Percentiles rank a stretch among this genome's conserved stretches.
phyloP scores from a whole-genome alignment of 1,140 invertebrate species.

The Fopius arisanus region DNA sequence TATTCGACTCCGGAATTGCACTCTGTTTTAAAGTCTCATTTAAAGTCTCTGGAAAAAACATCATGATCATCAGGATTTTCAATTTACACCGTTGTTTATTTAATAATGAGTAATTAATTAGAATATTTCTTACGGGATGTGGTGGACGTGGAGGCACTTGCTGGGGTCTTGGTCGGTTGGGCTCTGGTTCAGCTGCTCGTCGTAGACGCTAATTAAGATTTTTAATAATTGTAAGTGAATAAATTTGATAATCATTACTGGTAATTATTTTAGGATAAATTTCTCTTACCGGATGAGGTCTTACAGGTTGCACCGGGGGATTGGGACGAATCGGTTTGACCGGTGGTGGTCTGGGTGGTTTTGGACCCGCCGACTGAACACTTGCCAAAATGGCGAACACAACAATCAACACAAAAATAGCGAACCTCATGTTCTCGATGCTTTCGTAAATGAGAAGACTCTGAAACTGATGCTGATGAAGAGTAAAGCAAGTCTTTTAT shows the following conservation, averaged over 20 bases:
- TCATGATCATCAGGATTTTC: no score
- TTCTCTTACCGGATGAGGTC: neutral
- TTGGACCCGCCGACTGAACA: neutral
- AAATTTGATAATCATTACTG: no score
- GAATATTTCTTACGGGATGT: neutral
- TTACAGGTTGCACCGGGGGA: neutral
- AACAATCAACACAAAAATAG: neutral
- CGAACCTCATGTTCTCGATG: neutral
- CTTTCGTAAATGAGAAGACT: neutral
- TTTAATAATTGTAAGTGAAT: no score
- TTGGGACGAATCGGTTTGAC: neutral
- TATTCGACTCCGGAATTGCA: no score
- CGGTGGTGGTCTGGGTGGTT: neutral
- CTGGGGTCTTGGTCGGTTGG: neutral
- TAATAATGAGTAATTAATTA: no score
- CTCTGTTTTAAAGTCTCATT: no score
- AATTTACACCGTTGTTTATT: no score
- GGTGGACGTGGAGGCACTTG: neutral
- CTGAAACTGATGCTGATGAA: neutral
- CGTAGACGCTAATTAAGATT: neutral
- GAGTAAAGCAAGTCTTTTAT: neutral
- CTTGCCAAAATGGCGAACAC: neutral
- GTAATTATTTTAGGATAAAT: no score
- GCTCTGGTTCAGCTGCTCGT: neutral
- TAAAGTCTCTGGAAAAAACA: no score